Percentiles rank a stretch among this genome's conserved stretches.
These are phyloP conservation scores for Hermetia illucens DNA, from an alignment of 1,140 invertebrate genomes.

Conservation along the genomic window DNA sequence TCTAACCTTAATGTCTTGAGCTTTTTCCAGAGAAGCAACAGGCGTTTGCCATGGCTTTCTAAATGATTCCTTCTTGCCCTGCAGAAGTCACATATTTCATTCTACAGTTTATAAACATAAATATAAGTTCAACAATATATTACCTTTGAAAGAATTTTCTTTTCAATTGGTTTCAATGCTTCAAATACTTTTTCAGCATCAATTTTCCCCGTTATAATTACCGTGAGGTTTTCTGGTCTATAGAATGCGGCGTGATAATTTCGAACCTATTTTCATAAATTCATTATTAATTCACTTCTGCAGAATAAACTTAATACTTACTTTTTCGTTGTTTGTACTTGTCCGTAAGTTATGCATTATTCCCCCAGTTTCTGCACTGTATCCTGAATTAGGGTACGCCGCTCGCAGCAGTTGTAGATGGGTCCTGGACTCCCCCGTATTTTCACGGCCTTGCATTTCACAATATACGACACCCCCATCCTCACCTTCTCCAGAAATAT, in stretches of 20 bases:
- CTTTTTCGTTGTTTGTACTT: conserved; percentile 68
- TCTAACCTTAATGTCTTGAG: conserved; percentile 24
- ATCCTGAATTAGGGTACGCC: conserved; percentile 68
- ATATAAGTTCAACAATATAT: conserved; percentile 5
- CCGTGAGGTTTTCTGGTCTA: conserved; percentile 73
- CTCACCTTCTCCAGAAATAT: conserved; percentile 72
- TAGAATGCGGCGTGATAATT: conserved; percentile 78
- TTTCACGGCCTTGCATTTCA: conserved; percentile 82
- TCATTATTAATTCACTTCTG: neutral
- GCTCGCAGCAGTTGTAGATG: conserved; percentile 45
- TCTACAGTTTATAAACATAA: conserved; percentile 1
- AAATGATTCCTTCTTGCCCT: conserved; percentile 44
- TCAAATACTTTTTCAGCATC: conserved; percentile 61
- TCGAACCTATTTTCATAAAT: conserved; percentile 39
- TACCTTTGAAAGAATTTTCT: conserved; percentile 66
- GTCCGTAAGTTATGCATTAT: conserved; percentile 69
- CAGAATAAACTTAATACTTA: conserved; percentile 25
- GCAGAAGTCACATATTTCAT: conserved; percentile 13
- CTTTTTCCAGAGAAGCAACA: conserved; percentile 44
- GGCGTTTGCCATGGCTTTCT: conserved; percentile 58
- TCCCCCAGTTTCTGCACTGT: conserved; percentile 73
- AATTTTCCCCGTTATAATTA: conserved; percentile 73
- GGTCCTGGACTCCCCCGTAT: conserved; percentile 55
- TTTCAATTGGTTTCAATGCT: conserved; percentile 54
- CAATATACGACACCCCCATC: conserved; percentile 88